Evolutionary conservation across 2,797 vertebrate genomes (phyloP).

Genomic region (Phylloscopus collybita): DNA sequence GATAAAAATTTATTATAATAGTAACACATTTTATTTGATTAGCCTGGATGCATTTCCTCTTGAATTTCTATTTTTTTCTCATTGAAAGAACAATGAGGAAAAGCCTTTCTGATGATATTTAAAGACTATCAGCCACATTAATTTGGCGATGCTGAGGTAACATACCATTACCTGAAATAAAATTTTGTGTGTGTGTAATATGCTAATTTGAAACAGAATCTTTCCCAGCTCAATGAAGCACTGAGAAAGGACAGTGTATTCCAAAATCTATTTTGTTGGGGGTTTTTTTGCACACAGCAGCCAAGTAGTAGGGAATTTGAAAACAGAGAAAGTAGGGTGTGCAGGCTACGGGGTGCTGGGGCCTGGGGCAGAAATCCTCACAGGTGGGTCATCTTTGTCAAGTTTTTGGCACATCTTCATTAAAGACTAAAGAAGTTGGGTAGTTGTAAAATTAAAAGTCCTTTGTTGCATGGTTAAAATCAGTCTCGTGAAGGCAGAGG

Average conservation of each 20-base stretch:
- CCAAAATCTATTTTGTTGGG: background rate
- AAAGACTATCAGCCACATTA: background rate
- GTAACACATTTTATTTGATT: conserved; percentile 26
- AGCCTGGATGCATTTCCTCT: background rate
- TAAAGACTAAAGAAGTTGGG: too few species aligned
- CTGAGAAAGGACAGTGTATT: fast-evolving
- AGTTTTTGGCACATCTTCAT: too few species aligned
- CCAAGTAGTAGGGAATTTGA: background rate
- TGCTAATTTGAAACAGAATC: background rate
- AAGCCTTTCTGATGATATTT: background rate
- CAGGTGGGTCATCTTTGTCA: background rate
- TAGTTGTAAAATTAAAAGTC: too few species aligned
- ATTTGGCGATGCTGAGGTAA: background rate
- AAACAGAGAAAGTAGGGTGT: background rate
- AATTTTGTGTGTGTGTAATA: background rate
- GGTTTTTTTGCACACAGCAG: background rate
- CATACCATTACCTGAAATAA: background rate
- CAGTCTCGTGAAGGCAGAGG: too few species aligned
- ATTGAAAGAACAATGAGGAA: conserved; percentile 5
- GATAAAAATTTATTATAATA: conserved; percentile 47
- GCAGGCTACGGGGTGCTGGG: background rate
- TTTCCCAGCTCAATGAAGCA: background rate
- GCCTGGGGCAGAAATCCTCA: background rate
- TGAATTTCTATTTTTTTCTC: conserved; percentile 25
- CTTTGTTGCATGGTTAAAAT: too few species aligned